Evolutionary conservation across 2,113 vertebrate species (phyloP).

Genomic region (Ranitomeya variabilis): DNA sequence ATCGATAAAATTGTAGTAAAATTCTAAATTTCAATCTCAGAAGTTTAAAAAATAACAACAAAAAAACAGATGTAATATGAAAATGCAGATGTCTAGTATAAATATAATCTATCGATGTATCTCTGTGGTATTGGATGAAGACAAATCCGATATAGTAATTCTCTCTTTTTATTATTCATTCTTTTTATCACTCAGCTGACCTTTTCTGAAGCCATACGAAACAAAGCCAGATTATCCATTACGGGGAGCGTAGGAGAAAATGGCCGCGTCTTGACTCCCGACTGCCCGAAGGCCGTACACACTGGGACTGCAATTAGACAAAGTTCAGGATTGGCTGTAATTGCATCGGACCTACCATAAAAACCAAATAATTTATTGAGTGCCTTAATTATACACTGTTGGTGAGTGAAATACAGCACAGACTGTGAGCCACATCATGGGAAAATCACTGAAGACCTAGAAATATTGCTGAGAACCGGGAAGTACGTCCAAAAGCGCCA

Average conservation of each 20-base stretch:
- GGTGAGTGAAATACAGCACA: constrained; percentile 84
- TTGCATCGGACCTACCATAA: constrained; percentile 98
- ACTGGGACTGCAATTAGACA: constrained; percentile 90
- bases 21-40: not conserved
- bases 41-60: not conserved
- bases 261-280: constrained; percentile 89
- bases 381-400: constrained; percentile 94
- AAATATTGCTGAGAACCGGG: constrained; percentile 70
- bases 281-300: constrained; percentile 96
- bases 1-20: constrained; percentile 1
- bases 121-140: constrained; percentile 60
- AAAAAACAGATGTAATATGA: constrained; percentile 57
- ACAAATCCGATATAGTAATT: constrained; percentile 68
- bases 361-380: constrained; percentile 97
- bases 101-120: constrained; percentile 76
- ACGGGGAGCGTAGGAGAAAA: constrained; percentile 96
- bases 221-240: constrained; percentile 98
- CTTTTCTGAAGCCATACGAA: constrained; percentile 99
- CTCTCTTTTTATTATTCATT: constrained; percentile 64
- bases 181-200: constrained; percentile 79
- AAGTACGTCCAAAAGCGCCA: constrained; percentile 69
- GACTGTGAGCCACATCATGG: constrained; percentile 70
- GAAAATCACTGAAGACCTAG: constrained; percentile 70
- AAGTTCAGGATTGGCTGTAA: constrained; percentile 93
- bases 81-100: constrained; percentile 95